phyloP scores from a whole-genome alignment of 1,140 invertebrate species.

The Aphelinus certus region DNA sequence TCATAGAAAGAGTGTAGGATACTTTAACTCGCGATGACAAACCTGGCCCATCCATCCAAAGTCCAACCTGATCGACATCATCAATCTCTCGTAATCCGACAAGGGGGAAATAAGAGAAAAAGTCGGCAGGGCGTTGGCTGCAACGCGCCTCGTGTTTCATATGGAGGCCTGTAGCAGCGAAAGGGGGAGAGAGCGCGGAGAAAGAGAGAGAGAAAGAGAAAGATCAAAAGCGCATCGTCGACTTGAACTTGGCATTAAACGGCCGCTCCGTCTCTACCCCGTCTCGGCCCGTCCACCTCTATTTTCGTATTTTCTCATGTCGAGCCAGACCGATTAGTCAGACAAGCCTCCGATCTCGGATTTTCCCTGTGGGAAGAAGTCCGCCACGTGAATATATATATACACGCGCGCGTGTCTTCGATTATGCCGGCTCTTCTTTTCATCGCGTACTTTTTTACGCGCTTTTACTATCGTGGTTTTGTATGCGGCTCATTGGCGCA shows the following conservation, averaged over 20 bases:
- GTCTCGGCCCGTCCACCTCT: not conserved
- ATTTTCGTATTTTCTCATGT: slow-evolving; percentile 22
- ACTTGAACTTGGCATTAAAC: slow-evolving; percentile 16
- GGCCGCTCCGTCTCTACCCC: not conserved
- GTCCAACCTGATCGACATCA: not conserved
- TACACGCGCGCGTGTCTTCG: too few species aligned
- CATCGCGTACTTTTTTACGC: too few species aligned
- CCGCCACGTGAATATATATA: too few species aligned
- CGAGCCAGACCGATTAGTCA: slow-evolving; percentile 11
- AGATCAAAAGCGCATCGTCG: slow-evolving; percentile 11
- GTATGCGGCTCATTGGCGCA: too few species aligned
- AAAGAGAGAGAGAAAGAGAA: not conserved
- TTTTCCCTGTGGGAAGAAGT: not conserved
- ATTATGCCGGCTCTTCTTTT: too few species aligned
- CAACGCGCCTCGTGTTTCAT: not conserved
- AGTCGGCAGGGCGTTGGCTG: not conserved
- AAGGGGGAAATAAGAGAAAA: not conserved
- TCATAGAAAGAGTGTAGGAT: too few species aligned
- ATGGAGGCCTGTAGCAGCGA: not conserved
- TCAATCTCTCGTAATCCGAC: not conserved
- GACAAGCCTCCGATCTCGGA: not conserved
- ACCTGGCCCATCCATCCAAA: too few species aligned
- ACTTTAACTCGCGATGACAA: too few species aligned
- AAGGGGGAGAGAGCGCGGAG: not conserved
- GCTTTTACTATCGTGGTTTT: too few species aligned